A percentile compares a stretch with the other conserved stretches of the same genome.
Conservation (phyloP, 1,140 invertebrate genomes). For the Drosophila ogumai region DNA sequence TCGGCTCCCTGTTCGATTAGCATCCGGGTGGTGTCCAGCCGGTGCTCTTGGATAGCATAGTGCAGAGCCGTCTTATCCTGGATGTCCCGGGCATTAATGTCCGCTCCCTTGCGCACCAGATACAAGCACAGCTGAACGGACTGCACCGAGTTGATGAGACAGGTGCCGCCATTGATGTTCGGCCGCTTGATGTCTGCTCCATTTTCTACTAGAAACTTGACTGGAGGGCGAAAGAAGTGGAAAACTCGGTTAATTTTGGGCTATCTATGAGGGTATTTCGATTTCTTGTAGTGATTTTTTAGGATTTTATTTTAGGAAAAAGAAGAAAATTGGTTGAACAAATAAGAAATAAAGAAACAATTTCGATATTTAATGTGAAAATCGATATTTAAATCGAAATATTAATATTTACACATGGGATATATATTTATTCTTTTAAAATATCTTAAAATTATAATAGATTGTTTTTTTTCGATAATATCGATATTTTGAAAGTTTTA, state of each 20-base stretch:
- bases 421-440: no score
- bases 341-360: no score
- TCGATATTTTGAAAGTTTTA: no score
- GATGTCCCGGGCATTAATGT: conserved; percentile 94
- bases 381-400: no score
- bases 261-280: neutral
- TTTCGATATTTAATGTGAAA: no score
- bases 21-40: conserved; percentile 93
- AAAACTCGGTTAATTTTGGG: neutral
- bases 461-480: no score
- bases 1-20: conserved; percentile 92
- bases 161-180: conserved; percentile 97
- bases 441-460: no score
- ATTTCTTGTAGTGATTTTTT: no score
- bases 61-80: conserved; percentile 96
- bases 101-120: conserved; percentile 91
- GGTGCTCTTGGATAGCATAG: conserved; percentile 96
- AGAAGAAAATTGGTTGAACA: neutral
- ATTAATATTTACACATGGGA: no score
- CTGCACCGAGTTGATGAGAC: conserved; percentile 97
- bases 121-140: conserved; percentile 92
- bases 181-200: conserved; percentile 94
- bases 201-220: conserved; percentile 91
- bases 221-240: conserved; percentile 83
- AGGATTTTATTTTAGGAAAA: neutral